Base-by-base conservation (phyloP, 2,888 invertebrate genomes). In the Tetropium fuscum region DNA sequence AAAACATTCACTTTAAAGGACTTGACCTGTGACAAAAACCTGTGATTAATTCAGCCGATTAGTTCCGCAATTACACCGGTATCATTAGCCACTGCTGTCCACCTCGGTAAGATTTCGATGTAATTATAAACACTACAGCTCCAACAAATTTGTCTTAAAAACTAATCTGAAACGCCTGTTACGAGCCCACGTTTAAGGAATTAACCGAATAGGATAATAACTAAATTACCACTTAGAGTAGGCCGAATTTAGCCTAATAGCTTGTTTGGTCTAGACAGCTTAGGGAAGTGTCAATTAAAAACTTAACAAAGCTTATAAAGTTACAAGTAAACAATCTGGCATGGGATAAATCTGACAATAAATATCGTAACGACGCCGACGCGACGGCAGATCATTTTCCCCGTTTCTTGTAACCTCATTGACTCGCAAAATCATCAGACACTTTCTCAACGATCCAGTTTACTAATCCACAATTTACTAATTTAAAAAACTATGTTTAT, bases 191-290 rank as follows among this genome's bases (percentile, higher is more conserved):
- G 54, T 54, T 38, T 44, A 27, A 38, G 34, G 16, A 38, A 10
- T 34, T 58, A 53, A 58, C 43, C 36, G 53, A 43, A 34, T 59
- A 43, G 49, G 30, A 43, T 59, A 54, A 59, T 49, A 54, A 59
- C 49, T 59, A 45, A 59, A 59, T 54, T 54, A 49, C 54, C 44
- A 41, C 49, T 48, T 54, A 49, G 49, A 59, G 7, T 36, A 36
- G 36, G 34, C 36, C 18, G 4, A 40, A 40, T 15, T 40, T 16
- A 8, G n/a, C 20, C 41, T 41, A 41, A 41, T 11, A 22, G 11
- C 19, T 41, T 41, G 41, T 41, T 41, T 18, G 41, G 41, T 41
- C 41, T 41, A 19, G 41, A 20, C 19, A n/a, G n/a, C n/a, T n/a
- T n/a, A n/a, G n/a, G n/a, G n/a, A n/a, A n/a, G n/a, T n/a, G n/a